Evolutionary conservation across 2,113 vertebrate genomes (phyloP).

Genomic region (Struthio camelus): DNA sequence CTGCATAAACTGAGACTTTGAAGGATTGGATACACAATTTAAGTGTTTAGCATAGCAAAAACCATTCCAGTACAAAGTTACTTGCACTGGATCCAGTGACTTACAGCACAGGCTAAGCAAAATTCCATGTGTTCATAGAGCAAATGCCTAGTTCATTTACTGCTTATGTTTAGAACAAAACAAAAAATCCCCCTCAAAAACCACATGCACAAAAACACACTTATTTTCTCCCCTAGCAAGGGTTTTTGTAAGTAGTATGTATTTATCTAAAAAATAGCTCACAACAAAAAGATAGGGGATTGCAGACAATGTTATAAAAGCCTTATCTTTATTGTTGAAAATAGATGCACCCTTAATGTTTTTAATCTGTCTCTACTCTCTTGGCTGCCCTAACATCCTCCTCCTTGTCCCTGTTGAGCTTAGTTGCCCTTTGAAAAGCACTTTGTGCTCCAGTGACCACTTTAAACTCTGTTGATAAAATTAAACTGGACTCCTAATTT

Average conservation of each 20-base stretch:
- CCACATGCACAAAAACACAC: neutral
- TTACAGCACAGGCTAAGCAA: neutral
- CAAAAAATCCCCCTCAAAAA: neutral
- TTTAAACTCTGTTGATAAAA: constrained; percentile 47
- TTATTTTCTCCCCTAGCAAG: neutral
- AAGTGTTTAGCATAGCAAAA: constrained; percentile 60
- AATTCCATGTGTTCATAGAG: neutral
- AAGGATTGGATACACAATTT: constrained; percentile 11
- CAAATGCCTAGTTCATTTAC: neutral
- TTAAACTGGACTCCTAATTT: constrained; percentile 11
- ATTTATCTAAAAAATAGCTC: neutral
- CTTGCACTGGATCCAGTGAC: neutral
- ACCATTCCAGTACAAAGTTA: neutral
- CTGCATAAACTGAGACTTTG: constrained; percentile 1
- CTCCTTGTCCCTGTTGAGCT: neutral
- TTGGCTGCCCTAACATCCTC: neutral
- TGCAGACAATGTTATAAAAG: neutral
- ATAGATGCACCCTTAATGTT: neutral
- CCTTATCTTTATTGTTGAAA: neutral
- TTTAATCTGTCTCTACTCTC: neutral
- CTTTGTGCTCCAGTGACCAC: constrained; percentile 42
- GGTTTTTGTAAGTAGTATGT: neutral
- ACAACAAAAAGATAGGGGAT: neutral
- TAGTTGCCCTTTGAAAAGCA: constrained; percentile 10
- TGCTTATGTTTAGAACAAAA: neutral